A percentile compares a stretch with the other conserved stretches of the same genome.
phyloP scores from a whole-genome alignment of 2,797 vertebrate species.

The Chelmon rostratus region DNA sequence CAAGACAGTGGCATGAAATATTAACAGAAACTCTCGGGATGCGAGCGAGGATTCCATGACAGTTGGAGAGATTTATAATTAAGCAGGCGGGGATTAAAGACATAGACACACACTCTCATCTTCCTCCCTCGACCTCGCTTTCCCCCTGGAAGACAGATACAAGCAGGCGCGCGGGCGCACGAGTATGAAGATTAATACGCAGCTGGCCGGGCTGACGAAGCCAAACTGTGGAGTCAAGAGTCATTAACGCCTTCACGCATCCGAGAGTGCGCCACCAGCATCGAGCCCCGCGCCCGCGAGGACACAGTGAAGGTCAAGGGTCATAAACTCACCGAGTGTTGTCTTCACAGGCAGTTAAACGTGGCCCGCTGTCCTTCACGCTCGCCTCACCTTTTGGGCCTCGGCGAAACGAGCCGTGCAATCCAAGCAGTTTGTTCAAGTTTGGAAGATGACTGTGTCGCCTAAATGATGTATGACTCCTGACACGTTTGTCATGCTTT shows the following conservation, averaged over 20 bases:
- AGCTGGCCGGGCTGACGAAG: slow-evolving; percentile 65
- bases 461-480: slow-evolving; percentile 53
- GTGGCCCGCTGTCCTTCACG: slow-evolving; percentile 69
- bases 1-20: slow-evolving; percentile 72
- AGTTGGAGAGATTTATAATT: slow-evolving; percentile 86
- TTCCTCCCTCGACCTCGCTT: slow-evolving; percentile 30
- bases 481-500: slow-evolving; percentile 46
- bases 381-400: slow-evolving; percentile 34
- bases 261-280: slow-evolving; percentile 60
- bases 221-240: slow-evolving; percentile 74
- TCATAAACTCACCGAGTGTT: slow-evolving; percentile 79
- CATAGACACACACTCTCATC: slow-evolving; percentile 50
- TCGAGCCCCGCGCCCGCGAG: slow-evolving; percentile 44
- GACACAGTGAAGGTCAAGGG: slow-evolving; percentile 75
- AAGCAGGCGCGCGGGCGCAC: slow-evolving; percentile 4
- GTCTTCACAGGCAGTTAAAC: slow-evolving; percentile 76
- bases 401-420: slow-evolving; percentile 54
- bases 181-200: slow-evolving; percentile 73
- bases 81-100: slow-evolving; percentile 78
- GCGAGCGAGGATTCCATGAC: slow-evolving; percentile 64
- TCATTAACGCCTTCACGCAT: slow-evolving; percentile 73
- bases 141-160: slow-evolving; percentile 17
- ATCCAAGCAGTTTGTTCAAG: slow-evolving; percentile 64
- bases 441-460: slow-evolving; percentile 21
- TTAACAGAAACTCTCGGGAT: slow-evolving; percentile 76